These are phyloP conservation scores for Bryconaethiops microstoma DNA, from an alignment of 2,797 vertebrate species.

Conservation along the genomic window DNA sequence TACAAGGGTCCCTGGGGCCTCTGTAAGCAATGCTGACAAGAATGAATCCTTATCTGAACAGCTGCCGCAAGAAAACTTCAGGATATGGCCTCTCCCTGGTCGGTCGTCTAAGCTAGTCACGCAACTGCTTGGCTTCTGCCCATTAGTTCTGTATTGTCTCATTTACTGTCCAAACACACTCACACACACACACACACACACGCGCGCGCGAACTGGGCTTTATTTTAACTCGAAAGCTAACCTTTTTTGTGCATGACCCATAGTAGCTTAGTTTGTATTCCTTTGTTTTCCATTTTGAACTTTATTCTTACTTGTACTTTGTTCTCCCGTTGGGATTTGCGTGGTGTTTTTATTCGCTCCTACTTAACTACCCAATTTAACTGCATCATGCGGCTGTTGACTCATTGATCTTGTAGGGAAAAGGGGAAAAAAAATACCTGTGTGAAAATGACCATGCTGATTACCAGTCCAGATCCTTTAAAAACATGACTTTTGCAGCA, in stretches of 20 bases:
- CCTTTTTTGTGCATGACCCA: neutral
- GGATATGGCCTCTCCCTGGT: conserved; percentile 70
- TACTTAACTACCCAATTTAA: neutral
- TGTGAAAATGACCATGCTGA: neutral
- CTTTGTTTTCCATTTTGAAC: neutral
- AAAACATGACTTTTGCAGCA: neutral
- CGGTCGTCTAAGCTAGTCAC: conserved; percentile 68
- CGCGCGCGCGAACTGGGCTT: neutral
- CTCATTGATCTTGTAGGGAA: neutral
- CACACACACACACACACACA: conserved; percentile 15
- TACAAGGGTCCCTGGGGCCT: conserved; percentile 55
- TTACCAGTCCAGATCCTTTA: neutral
- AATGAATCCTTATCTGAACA: conserved; percentile 70
- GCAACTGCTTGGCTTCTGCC: conserved; percentile 61
- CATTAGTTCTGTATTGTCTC: conserved; percentile 46
- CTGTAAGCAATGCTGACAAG: conserved; percentile 64
- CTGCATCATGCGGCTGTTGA: neutral
- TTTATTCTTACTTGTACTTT: neutral
- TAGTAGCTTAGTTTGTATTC: neutral
- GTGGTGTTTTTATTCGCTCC: neutral
- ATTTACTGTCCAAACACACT: conserved; percentile 27
- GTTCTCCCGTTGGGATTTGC: neutral
- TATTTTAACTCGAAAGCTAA: conserved; percentile 1
- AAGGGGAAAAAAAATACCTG: neutral
- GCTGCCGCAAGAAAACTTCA: conserved; percentile 72